Percentiles rank a stretch among this genome's conserved stretches.
phyloP scores from a whole-genome alignment of 2,113 vertebrate genomes.

The Bufo gargarizans region DNA sequence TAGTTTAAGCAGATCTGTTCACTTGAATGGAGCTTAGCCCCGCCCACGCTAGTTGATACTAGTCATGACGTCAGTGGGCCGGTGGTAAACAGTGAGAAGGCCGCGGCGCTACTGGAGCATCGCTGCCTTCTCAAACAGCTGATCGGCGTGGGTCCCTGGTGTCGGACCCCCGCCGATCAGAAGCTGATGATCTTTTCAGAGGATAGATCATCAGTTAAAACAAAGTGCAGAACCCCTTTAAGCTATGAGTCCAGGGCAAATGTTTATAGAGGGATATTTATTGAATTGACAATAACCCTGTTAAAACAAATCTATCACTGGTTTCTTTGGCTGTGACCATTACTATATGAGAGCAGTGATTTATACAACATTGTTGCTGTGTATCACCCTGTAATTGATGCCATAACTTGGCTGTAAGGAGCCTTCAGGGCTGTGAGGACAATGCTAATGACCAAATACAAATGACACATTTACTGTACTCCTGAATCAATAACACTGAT shows the following conservation, averaged over 20 bases:
- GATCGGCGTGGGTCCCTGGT: no score
- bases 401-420: background rate
- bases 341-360: background rate
- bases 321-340: background rate
- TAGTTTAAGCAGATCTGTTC: no score
- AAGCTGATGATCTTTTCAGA: no score
- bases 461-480: background rate
- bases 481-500: background rate
- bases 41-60: no score
- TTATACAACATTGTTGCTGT: background rate
- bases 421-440: background rate
- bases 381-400: background rate
- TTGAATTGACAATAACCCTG: background rate
- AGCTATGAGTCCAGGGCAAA: background rate
- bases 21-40: no score
- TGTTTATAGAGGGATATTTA: background rate
- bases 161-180: no score
- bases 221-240: no score
- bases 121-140: no score
- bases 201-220: no score
- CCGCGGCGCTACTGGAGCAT: no score
- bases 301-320: background rate
- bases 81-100: no score
- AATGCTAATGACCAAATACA: conserved; percentile 2
- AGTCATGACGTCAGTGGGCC: no score